Base-by-base conservation (phyloP, 2,888 invertebrate species). In the Drosophila stalkeri region DNA sequence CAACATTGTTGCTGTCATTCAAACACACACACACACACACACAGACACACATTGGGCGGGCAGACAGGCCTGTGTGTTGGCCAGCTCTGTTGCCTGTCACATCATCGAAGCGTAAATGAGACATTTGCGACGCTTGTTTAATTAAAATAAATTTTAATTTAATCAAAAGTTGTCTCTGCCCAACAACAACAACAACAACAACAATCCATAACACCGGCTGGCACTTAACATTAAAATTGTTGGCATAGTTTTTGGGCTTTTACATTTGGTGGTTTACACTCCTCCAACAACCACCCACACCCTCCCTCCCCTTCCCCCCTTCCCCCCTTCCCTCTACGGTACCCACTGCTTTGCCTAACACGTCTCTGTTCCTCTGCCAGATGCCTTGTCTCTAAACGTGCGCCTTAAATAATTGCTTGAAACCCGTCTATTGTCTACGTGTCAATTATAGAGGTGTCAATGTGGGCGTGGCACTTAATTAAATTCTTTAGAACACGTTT, bases 121-220 rank as follows among this genome's bases (percentile, higher is more conserved):
- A 91, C 91, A 90, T 91, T 91, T 87, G 82, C 90, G 83, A 78
- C 80, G 90, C 89, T 89, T 91, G 90, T 90, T 90, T 90, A 89
- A 91, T 91, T 89, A 90, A 90, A 91, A 90, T 91, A 86, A 89
- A 86, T 86, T 86, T 86, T 87, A 90, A 90, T 90, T 90, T 88
- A 90, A 90, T 90, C 91, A 90, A 90, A 90, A 90, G 80, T 91
- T 81, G 72, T 78, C 80, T 77, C 72, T 75, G 43, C 39, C 59
- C 18, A 64, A 56, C 56, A 75, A 55, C 52, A 64, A 23, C 46
- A 66, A 20, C 44, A 67, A 46, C 72, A 67, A 68, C 64, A 66
- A 62, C 71, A 41, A 64, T 51, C 65, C 70, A 69, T 59, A 72
- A 75, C 76, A 83, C 77, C 73, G 72, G 57, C 70, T 66, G 88